A percentile compares a stretch with the other conserved stretches of the same genome.
phyloP scores from a whole-genome alignment of 2,888 invertebrate species.

The Chelonus formosanus region DNA sequence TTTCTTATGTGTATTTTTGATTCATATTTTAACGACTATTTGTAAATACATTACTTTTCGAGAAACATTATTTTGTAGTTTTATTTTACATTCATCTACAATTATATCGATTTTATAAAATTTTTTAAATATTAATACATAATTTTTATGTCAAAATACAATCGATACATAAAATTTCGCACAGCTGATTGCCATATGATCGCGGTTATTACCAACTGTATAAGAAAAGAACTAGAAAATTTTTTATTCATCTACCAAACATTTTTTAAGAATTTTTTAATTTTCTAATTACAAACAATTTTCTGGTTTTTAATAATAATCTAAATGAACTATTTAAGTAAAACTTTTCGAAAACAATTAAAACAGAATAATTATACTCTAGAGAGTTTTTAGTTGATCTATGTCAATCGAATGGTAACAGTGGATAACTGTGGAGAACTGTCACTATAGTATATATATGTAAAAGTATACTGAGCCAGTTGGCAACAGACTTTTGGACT shows the following conservation, averaged over 20 bases:
- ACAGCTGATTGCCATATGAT: constrained; percentile 62
- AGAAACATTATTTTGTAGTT: too few species aligned
- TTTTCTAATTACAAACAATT: not conserved
- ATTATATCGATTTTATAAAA: not conserved
- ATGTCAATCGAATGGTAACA: constrained; percentile 28
- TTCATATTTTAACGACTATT: not conserved
- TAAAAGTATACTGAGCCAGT: constrained; percentile 54
- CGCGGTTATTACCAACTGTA: constrained; percentile 47
- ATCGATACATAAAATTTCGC: constrained; percentile 2
- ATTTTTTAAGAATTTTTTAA: not conserved
- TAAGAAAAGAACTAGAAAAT: constrained; percentile 21
- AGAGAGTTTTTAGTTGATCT: constrained; percentile 23
- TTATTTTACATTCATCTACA: not conserved
- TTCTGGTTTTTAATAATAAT: too few species aligned
- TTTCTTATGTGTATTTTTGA: constrained; percentile 2
- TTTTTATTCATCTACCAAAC: constrained; percentile 1
- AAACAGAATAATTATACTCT: too few species aligned
- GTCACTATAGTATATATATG: constrained; percentile 41
- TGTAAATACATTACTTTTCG: constrained; percentile 9
- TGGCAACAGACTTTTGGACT: constrained; percentile 62
- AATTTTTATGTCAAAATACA: not conserved
- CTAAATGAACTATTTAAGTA: not conserved
- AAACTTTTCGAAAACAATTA: too few species aligned
- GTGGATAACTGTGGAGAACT: constrained; percentile 42
- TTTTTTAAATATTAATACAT: too few species aligned